Evolutionary conservation across 2,888 invertebrate genomes (phyloP).

Genomic region (Aleiodes leptofemur): DNA sequence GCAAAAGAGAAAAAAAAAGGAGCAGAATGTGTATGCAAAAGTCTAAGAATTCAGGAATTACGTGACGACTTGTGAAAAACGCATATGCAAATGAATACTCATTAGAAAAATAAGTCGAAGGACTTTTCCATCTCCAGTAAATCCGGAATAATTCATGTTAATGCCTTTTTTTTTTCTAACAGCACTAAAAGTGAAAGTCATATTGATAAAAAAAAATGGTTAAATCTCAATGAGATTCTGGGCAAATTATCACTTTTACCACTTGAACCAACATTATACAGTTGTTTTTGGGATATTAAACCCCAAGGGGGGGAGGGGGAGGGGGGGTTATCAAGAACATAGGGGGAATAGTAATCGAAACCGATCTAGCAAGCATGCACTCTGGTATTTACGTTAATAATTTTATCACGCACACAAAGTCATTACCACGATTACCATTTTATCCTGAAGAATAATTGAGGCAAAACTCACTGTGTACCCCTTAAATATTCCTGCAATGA

Average conservation of each 20-base stretch:
- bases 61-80: constrained; percentile 50
- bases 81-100: constrained; percentile 62
- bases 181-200: no score
- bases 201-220: no score
- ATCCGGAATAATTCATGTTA: not conserved
- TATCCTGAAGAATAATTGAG: constrained; percentile 53
- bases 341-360: constrained; percentile 17
- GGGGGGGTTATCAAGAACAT: no score
- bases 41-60: constrained; percentile 59
- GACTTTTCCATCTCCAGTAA: not conserved
- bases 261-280: no score
- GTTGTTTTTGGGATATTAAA: no score
- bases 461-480: constrained; percentile 33
- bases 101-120: constrained; percentile 49
- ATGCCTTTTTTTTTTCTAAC: not conserved
- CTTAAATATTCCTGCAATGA: constrained; percentile 39
- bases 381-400: constrained; percentile 68
- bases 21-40: constrained; percentile 30
- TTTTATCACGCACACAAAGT: constrained; percentile 64
- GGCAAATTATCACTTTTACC: no score
- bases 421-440: constrained; percentile 36
- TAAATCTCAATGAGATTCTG: no score
- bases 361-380: constrained; percentile 65
- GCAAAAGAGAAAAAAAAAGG: not conserved
- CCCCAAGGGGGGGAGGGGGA: no score